Evolutionary conservation across 2,888 invertebrate species (phyloP), one percentile per base, ranked within the genome.

Genomic region (Aphidius colemani): DNA sequence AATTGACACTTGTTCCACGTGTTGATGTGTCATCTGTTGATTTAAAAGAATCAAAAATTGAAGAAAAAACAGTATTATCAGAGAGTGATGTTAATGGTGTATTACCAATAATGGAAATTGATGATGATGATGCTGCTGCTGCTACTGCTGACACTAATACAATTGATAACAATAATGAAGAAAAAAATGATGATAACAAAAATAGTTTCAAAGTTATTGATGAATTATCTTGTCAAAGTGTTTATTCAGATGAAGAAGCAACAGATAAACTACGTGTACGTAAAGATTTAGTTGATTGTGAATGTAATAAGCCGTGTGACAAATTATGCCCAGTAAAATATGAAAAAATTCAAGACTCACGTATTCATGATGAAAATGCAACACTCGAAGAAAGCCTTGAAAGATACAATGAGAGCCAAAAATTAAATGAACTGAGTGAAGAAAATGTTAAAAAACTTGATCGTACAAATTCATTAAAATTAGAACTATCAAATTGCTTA

Each of bases 301-400:
- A 78, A 41, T 75, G 75, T 4, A 76, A 71, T n/a, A 73, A 74
- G 6, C 72, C 76, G 0, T 73, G 77, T 45, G 78, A 78, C 59
- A 80, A 79, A 66, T 53, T 76, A 4, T 79, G 75, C 9, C 79
- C 78, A 0, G 74, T 79, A 0, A 81, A 81, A 61, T 76, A 69
- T 40, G 81, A 82, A n/a, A 80, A 75, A 58, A 73, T 78, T 45
- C 78, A 77, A 8, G 79, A 82, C 53, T 78, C 77, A 0, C 74
- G 75, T 43, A 76, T 77, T 59, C 78, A 79, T 62, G 82, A 82
- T n/a, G 82, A 82, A 53, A 79, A 81, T 62, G 79, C 80, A 2
- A 77, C 82, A 3, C 61, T 82, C 7, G 81, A 82, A 56, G 82
- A 80, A 66, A 77, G 79, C 1, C 71, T 82, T 45, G 81, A 78